Percentiles rank a stretch among this genome's conserved stretches.
Evolutionary conservation across 2,797 vertebrate genomes (phyloP).

Genomic region (Coendou prehensilis): DNA sequence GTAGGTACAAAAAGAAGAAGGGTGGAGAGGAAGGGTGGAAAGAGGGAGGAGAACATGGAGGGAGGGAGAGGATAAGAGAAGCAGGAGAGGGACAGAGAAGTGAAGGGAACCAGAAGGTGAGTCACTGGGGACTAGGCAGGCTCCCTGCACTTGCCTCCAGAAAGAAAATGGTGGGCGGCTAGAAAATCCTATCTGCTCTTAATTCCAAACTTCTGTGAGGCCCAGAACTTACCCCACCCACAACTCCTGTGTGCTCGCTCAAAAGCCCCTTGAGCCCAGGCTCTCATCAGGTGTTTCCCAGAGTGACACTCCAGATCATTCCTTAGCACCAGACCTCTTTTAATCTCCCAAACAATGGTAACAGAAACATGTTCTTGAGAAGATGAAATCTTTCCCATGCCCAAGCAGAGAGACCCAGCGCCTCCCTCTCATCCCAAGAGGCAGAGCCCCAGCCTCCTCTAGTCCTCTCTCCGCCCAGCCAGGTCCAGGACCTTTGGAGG

Average conservation of each 20-base stretch:
- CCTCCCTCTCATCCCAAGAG: accelerated
- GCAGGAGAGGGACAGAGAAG: neutral
- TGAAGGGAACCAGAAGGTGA: neutral
- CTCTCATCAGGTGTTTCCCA: neutral
- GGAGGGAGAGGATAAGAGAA: neutral
- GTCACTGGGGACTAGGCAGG: neutral
- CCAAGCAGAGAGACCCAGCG: neutral
- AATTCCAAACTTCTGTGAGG: neutral
- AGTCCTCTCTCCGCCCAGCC: neutral
- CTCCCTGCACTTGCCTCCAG: neutral
- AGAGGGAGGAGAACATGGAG: neutral
- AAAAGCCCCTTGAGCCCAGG: neutral
- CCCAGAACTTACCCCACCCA: neutral
- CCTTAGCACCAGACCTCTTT: neutral
- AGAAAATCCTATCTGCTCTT: neutral
- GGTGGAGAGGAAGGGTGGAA: neutral
- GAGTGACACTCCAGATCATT: neutral
- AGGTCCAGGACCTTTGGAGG: neutral
- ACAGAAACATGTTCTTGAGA: neutral
- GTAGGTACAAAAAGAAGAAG: neutral
- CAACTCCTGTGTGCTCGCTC: neutral
- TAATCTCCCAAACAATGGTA: neutral
- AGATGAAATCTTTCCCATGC: neutral
- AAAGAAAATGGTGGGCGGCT: neutral
- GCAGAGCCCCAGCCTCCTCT: neutral